A percentile compares a stretch with the other conserved stretches of the same genome.
phyloP scores from a whole-genome alignment of 2,888 invertebrate genomes.

The Chymomyza amoena region DNA sequence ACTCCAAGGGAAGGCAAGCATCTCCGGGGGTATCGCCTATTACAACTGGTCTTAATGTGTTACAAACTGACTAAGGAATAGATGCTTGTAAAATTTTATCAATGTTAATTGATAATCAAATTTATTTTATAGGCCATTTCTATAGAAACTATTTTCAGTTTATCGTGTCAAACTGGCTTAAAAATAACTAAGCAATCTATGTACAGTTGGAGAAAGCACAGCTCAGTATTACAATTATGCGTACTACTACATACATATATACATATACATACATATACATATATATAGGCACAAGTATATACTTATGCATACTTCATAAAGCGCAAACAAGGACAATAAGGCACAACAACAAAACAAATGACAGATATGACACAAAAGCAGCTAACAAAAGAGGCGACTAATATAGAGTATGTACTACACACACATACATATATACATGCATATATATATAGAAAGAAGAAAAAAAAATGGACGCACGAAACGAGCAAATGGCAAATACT shows the following conservation, averaged over 20 bases:
- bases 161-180: background rate
- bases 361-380: background rate
- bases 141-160: background rate
- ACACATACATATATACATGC: too few relatives aligned
- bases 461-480: background rate
- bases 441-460: background rate
- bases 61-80: too few relatives aligned
- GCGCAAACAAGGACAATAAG: background rate
- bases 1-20: too few relatives aligned
- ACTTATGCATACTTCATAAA: background rate
- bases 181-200: background rate
- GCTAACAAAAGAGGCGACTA: background rate
- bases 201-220: background rate
- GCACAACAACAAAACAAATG: background rate
- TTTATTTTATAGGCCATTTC: background rate
- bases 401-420: background rate
- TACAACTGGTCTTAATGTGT: too few relatives aligned
- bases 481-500: constrained; percentile 37
- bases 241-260: background rate
- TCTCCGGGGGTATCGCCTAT: too few relatives aligned
- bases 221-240: background rate
- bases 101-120: background rate
- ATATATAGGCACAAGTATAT: background rate
- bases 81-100: too few relatives aligned
- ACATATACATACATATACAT: background rate